phyloP scores from a whole-genome alignment of 2,888 invertebrate genomes.

The Amiota minor region DNA sequence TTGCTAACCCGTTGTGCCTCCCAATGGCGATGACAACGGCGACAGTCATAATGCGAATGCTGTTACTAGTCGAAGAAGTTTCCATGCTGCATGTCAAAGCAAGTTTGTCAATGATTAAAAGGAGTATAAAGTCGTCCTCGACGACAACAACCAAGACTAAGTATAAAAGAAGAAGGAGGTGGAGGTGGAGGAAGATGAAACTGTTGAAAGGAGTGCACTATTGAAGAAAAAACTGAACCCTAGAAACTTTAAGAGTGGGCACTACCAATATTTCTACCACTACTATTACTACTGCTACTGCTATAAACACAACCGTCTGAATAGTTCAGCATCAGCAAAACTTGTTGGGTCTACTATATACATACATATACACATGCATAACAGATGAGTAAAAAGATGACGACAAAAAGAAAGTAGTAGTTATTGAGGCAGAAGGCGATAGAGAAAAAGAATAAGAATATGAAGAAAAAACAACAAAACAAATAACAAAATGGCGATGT shows the following conservation, averaged over 20 bases:
- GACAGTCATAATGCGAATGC: not conserved
- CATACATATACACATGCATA: not conserved
- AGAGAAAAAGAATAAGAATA: not conserved
- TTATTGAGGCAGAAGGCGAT: not conserved
- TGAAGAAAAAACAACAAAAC: not conserved
- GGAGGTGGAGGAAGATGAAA: not conserved
- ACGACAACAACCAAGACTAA: no score
- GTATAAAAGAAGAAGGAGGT: no score
- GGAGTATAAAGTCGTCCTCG: conserved; percentile 39
- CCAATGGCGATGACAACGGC: no score
- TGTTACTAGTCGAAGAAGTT: not conserved
- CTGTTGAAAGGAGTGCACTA: conserved; percentile 1
- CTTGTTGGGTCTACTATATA: not conserved
- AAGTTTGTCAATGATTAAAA: conserved; percentile 69
- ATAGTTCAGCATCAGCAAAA: not conserved
- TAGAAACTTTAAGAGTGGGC: not conserved
- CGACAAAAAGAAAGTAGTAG: not conserved
- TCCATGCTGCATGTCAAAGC: conserved; percentile 57
- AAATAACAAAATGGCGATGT: conserved; percentile 25
- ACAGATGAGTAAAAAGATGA: not conserved
- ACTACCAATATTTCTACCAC: not conserved
- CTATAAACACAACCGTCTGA: no score
- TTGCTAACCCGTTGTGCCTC: no score
- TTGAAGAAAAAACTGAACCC: not conserved
- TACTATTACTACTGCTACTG: no score